phyloP scores from a whole-genome alignment of 2,888 invertebrate genomes.

The Erpobdella octoculata region DNA sequence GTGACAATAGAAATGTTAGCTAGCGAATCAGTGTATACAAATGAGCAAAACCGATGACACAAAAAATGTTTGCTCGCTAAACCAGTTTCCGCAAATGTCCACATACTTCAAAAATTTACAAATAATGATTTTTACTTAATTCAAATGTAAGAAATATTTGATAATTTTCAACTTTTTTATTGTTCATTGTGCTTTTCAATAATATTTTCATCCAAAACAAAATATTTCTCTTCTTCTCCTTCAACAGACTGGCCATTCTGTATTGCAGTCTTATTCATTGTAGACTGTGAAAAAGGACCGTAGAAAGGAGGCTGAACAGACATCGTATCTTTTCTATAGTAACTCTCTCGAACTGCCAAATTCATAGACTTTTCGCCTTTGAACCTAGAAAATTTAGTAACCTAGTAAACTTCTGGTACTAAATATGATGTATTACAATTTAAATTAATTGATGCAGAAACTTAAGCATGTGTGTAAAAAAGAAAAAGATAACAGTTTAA shows the following conservation, averaged over 20 bases:
- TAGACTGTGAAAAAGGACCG: neutral
- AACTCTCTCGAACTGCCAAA: neutral
- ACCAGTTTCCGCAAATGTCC: too few relatives aligned
- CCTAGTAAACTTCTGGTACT: neutral
- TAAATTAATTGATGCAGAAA: neutral
- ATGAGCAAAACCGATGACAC: too few relatives aligned
- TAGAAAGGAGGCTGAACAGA: neutral
- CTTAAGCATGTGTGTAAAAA: neutral
- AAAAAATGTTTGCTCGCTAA: too few relatives aligned
- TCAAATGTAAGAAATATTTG: too few relatives aligned
- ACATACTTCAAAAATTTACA: neutral
- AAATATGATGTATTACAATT: neutral
- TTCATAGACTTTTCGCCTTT: neutral
- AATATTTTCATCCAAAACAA: constrained; percentile 4
- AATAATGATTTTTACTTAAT: neutral
- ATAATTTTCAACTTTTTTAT: too few relatives aligned
- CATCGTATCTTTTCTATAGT: neutral
- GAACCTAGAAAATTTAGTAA: neutral
- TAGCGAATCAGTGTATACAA: too few relatives aligned
- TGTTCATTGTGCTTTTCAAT: neutral
- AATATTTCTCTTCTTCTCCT: neutral
- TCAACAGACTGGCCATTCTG: neutral
- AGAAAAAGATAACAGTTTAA: neutral
- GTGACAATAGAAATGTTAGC: too few relatives aligned
- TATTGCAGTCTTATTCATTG: neutral